Conservation (phyloP, 2,113 vertebrate genomes). For the Himantopus leucocephalus region DNA sequence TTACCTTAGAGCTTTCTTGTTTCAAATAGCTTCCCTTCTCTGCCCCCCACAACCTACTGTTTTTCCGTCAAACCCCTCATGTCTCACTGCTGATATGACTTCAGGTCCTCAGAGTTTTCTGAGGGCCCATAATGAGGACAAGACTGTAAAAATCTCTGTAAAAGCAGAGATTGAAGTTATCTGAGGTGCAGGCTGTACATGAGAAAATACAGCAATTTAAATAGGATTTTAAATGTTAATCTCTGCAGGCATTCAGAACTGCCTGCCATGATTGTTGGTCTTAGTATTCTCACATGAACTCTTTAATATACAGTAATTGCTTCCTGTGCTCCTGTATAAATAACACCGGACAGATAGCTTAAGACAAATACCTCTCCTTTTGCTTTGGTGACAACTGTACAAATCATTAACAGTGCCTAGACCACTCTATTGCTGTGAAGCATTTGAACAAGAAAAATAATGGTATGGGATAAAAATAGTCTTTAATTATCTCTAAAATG, state of each 20-base stretch:
- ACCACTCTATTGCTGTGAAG: neutral
- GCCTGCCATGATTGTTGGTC: neutral
- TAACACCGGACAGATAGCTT: neutral
- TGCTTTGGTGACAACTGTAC: neutral
- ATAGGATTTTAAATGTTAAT: neutral
- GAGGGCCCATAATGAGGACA: neutral
- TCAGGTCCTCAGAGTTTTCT: neutral
- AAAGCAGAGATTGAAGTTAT: neutral
- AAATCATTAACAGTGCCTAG: neutral
- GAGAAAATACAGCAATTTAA: neutral
- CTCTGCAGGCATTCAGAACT: neutral
- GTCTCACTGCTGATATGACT: neutral
- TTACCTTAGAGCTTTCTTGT: neutral
- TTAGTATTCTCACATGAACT: neutral
- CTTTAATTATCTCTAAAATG: slow-evolving; percentile 32
- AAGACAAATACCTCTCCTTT: neutral
- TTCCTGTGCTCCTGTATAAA: neutral
- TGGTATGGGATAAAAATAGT: slow-evolving; percentile 15
- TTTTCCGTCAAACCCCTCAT: neutral
- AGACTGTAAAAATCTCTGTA: neutral
- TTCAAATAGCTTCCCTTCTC: neutral
- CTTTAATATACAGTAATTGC: neutral
- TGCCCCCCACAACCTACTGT: neutral
- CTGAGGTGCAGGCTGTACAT: neutral
- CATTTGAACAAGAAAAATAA: slow-evolving; percentile 3